These are phyloP conservation scores for Drosophila ustulata DNA, from an alignment of 2,888 invertebrate genomes.

Conservation along the genomic window DNA sequence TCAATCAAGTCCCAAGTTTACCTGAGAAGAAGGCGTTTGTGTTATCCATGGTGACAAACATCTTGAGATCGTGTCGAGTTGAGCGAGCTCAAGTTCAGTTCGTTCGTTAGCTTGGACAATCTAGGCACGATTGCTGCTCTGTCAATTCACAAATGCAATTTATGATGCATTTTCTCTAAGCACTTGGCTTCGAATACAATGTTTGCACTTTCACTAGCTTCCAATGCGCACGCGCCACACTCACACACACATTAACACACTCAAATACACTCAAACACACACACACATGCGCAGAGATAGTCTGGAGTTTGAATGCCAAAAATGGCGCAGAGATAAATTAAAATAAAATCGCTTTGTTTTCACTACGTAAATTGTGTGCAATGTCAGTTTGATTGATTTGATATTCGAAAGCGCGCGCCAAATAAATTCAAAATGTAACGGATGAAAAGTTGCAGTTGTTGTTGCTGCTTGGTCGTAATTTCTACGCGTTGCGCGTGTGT, in stretches of 20 bases:
- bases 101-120: slow-evolving; percentile 38
- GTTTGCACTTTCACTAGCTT: slow-evolving; percentile 68
- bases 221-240: slow-evolving; percentile 68
- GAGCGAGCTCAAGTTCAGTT: slow-evolving; percentile 13
- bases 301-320: slow-evolving; percentile 51
- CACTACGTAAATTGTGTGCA: slow-evolving; percentile 46
- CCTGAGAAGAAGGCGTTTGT: slow-evolving; percentile 84
- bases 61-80: slow-evolving; percentile 58
- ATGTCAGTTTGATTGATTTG: slow-evolving; percentile 55
- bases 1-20: too few relatives aligned
- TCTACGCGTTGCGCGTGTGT: slow-evolving; percentile 81
- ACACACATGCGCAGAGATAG: not conserved
- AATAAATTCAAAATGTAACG: slow-evolving; percentile 62
- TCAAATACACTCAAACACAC: slow-evolving; percentile 4
- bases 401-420: slow-evolving; percentile 49
- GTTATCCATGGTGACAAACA: slow-evolving; percentile 85
- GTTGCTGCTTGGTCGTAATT: slow-evolving; percentile 22
- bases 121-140: slow-evolving; percentile 41
- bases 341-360: slow-evolving; percentile 40
- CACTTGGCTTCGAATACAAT: not conserved
- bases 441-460: slow-evolving; percentile 16
- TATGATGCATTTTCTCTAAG: slow-evolving; percentile 56
- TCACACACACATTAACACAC: slow-evolving; percentile 11
- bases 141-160: slow-evolving; percentile 50
- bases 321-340: slow-evolving; percentile 48